These are phyloP conservation scores for Sinosuthora webbiana DNA, from an alignment of 2,113 vertebrate genomes.

Conservation along the genomic window DNA sequence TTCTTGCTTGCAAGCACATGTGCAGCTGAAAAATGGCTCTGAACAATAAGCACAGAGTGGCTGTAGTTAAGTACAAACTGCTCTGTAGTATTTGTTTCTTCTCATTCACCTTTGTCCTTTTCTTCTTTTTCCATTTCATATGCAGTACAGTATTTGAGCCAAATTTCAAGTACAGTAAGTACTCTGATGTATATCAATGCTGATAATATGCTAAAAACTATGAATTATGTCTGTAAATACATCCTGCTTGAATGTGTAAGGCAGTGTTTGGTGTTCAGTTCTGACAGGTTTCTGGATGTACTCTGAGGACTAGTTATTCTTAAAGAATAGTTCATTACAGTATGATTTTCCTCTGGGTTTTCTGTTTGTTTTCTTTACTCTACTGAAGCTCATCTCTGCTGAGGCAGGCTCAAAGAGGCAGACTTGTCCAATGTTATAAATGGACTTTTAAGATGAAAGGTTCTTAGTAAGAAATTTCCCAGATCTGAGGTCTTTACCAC, in stretches of 20 bases:
- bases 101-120: not conserved
- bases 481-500: constrained; percentile 6
- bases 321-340: not conserved
- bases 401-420: not conserved
- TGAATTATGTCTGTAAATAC: not conserved
- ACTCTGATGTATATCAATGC: not conserved
- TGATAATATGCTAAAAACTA: not conserved
- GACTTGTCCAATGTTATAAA: not conserved
- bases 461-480: not conserved
- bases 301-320: not conserved
- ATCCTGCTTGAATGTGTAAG: not conserved
- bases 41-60: rapidly evolving
- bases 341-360: not conserved
- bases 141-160: not conserved
- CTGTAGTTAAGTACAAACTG: not conserved
- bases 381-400: not conserved
- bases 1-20: not conserved
- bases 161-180: not conserved
- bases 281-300: constrained; percentile 17
- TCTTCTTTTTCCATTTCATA: not conserved
- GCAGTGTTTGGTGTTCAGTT: not conserved
- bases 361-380: not conserved
- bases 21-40: not conserved
- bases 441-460: not conserved
- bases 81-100: not conserved